Evolutionary conservation across 1,140 invertebrate species (phyloP).

Genomic region (Diorhabda carinulata): DNA sequence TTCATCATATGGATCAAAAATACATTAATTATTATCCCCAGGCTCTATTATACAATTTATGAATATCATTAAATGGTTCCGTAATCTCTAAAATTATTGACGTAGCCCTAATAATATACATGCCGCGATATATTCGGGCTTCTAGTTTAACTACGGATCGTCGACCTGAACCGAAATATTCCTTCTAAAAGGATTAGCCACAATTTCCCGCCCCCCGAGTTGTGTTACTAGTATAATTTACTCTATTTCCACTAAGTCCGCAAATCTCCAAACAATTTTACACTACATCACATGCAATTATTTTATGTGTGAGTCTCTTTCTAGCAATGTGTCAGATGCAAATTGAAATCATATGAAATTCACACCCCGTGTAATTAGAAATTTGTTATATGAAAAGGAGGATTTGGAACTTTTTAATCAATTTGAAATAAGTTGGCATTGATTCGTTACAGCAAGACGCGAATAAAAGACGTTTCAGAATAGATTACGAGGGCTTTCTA

Average conservation of each 20-base stretch:
- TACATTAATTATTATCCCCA: too few species aligned
- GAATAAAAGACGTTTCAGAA: background rate
- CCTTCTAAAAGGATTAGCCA: background rate
- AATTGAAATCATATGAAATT: background rate
- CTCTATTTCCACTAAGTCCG: slow-evolving; percentile 1
- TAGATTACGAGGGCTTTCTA: background rate
- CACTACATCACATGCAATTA: background rate
- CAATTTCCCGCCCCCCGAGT: background rate
- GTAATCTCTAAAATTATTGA: too few species aligned
- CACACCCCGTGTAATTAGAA: slow-evolving; percentile 1
- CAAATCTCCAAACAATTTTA: slow-evolving; percentile 2
- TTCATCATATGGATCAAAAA: too few species aligned
- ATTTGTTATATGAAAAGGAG: background rate
- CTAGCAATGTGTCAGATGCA: background rate
- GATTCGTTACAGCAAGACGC: background rate
- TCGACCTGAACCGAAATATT: background rate
- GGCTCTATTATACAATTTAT: too few species aligned
- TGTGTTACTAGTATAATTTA: background rate
- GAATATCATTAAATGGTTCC: too few species aligned
- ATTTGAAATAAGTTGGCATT: background rate
- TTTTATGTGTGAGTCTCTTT: slow-evolving; percentile 2
- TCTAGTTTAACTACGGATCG: background rate
- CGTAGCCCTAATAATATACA: background rate
- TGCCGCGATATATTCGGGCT: background rate
- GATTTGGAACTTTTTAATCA: slow-evolving; percentile 2